Evolutionary conservation across 1,140 invertebrate genomes (phyloP), one percentile per base, ranked within the genome.

Genomic region (Temnothorax nylanderi): DNA sequence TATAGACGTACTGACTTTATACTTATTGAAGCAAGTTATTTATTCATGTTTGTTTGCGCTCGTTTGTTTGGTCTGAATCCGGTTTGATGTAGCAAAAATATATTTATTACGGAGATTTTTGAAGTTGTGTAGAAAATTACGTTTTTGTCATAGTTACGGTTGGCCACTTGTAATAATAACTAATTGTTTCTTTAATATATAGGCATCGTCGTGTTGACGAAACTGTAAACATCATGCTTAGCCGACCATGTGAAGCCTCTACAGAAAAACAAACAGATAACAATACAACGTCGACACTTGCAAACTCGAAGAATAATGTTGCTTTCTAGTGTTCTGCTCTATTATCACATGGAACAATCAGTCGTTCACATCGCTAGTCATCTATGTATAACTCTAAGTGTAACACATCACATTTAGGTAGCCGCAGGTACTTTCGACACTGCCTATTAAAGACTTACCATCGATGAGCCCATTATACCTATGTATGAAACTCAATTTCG

Each of bases 381-480:
- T 86, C 89, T 90, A 90, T 88, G 58, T 72, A 44, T 81, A 90
- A 85, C 51, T 90, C 81, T 86, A 90, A 90, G 16, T 77, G 60
- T 82, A 77, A 89, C 88, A 90, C 89, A 91, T 88, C 77, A 90
- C 90, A 88, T 87, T 69, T 84, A 88, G 74, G 58, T 84, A 90
- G 82, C 86, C 76, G 84, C 84, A 87, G 86, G 75, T 89, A 72
- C 76, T 74, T 54, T 80, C 51, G 87, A 88, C 75, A 65, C 85
- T 87, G 87, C 78, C 81, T 82, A 18, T 86, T 80, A 90, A 90
- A 89, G 58, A 91, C 90, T 91, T 91, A 91, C 90, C 90, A 91
- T 91, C 56, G 90, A 91, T 44, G 90, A 91, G 84, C 89, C 90
- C 90, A 91, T 91, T 89, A 91, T 91, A 89, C 71, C 51, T 89